Evolutionary conservation across 1,140 invertebrate species (phyloP).

Genomic region (Caenorhabditis inopinata): DNA sequence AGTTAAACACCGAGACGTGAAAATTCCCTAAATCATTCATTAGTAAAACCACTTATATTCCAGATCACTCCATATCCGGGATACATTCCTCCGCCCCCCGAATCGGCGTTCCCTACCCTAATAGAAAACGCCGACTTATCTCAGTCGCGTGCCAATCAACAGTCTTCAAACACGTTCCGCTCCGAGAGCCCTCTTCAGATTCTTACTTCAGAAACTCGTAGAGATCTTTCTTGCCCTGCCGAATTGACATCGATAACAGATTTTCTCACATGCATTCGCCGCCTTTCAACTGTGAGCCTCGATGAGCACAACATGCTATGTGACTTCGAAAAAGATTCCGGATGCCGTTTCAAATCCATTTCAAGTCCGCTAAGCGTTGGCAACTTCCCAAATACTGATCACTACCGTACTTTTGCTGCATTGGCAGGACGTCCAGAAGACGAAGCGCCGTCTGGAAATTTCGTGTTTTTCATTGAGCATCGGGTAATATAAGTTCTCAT

Average conservation of each 20-base stretch:
- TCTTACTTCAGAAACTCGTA: neutral
- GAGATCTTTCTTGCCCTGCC: neutral
- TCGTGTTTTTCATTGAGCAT: slow-evolving; percentile 36
- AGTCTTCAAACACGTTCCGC: neutral
- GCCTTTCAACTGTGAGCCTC: neutral
- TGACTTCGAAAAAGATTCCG: slow-evolving; percentile 4
- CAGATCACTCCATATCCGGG: slow-evolving; percentile 42
- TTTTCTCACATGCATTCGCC: slow-evolving; percentile 2
- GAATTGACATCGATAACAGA: neutral
- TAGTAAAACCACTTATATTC: no score
- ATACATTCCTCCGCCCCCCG: slow-evolving; percentile 42
- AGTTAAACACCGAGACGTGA: neutral
- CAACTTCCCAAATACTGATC: slow-evolving; percentile 14
- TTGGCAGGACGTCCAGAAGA: slow-evolving; percentile 22
- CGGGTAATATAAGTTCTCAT: neutral
- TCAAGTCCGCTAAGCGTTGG: neutral
- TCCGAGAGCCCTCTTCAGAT: slow-evolving; percentile 23
- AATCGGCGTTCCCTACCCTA: neutral
- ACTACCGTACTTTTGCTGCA: slow-evolving; percentile 16
- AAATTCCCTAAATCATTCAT: no score
- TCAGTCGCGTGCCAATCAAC: neutral
- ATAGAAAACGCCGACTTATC: neutral
- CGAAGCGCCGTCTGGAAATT: slow-evolving; percentile 9
- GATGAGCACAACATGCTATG: slow-evolving; percentile 7
- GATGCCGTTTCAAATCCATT: slow-evolving; percentile 10